Percentiles rank a stretch among this genome's conserved stretches.
These are phyloP conservation scores for Pseudorhombus dupliciocellatus DNA, from an alignment of 2,113 vertebrate species.

Conservation along the genomic window DNA sequence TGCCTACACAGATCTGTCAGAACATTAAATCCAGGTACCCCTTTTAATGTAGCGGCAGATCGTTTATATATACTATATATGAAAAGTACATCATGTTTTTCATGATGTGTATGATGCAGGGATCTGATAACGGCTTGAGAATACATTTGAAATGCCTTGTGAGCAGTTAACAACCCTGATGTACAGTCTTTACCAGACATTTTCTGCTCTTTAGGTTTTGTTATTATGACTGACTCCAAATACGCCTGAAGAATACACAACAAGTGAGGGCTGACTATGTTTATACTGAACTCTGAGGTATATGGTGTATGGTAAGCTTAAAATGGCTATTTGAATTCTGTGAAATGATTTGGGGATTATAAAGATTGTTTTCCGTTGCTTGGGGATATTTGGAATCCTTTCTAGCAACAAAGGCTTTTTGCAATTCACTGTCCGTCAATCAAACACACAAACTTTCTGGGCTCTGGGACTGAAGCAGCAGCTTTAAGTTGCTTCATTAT, in stretches of 20 bases:
- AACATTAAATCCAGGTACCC: too few species aligned
- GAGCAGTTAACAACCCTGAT: conserved; percentile 38
- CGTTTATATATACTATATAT: not conserved
- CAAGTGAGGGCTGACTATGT: not conserved
- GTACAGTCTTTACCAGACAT: conserved; percentile 14
- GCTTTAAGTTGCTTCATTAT: conserved; percentile 49
- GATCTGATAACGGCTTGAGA: not conserved
- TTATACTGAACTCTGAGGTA: conserved; percentile 20
- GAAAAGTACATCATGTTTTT: not conserved
- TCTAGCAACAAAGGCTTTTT: conserved; percentile 53
- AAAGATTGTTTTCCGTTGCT: conserved; percentile 69
- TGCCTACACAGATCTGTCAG: too few species aligned
- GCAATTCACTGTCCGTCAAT: conserved; percentile 61
- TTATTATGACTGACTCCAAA: conserved; percentile 10
- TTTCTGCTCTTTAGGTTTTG: conserved; percentile 44
- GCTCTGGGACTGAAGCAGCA: conserved; percentile 41
- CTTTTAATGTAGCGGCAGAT: too few species aligned
- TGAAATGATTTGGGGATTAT: conserved; percentile 66
- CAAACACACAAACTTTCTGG: conserved; percentile 47
- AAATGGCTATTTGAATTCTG: conserved; percentile 54
- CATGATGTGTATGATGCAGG: conserved; percentile 8
- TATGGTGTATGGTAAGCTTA: conserved; percentile 25
- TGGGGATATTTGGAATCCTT: conserved; percentile 70
- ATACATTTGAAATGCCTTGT: conserved; percentile 23
- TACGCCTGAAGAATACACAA: conserved; percentile 24